These are phyloP conservation scores for Scrobipalpa atriplicella DNA, from an alignment of 2,888 invertebrate species.

Conservation along the genomic window DNA sequence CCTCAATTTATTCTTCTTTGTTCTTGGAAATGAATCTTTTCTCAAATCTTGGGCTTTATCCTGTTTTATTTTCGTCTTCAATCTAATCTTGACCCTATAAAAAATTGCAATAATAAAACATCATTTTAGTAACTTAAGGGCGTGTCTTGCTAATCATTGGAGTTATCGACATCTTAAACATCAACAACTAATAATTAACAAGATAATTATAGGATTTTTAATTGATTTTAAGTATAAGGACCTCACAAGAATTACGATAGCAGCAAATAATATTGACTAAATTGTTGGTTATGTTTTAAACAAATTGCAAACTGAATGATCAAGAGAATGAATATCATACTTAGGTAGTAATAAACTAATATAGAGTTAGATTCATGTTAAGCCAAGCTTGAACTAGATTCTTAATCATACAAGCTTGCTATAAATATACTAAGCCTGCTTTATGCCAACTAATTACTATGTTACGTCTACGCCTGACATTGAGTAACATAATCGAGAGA, in stretches of 20 bases:
- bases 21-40: conserved; percentile 7
- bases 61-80: conserved; percentile 3
- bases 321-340: not conserved
- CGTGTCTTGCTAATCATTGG: not conserved
- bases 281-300: not conserved
- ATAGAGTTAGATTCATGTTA: not conserved
- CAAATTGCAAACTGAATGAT: not conserved
- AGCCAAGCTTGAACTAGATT: conserved; percentile 5
- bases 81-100: not conserved
- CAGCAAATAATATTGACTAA: not conserved
- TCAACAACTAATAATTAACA: conserved; percentile 3
- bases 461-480: conserved; percentile 30
- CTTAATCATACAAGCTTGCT: not conserved
- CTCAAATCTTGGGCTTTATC: not conserved
- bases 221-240: conserved; percentile 7
- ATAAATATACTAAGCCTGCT: not conserved
- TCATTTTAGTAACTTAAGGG: not conserved
- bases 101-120: not conserved
- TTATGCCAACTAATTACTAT: conserved; percentile 21
- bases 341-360: not conserved
- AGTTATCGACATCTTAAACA: not conserved
- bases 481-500: conserved; percentile 40
- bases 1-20: not conserved
- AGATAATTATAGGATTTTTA: not conserved
- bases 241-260: conserved; percentile 6